Percentiles rank a stretch among this genome's conserved stretches.
phyloP scores from a whole-genome alignment of 1,140 invertebrate species.

The Vanessa atalanta region DNA sequence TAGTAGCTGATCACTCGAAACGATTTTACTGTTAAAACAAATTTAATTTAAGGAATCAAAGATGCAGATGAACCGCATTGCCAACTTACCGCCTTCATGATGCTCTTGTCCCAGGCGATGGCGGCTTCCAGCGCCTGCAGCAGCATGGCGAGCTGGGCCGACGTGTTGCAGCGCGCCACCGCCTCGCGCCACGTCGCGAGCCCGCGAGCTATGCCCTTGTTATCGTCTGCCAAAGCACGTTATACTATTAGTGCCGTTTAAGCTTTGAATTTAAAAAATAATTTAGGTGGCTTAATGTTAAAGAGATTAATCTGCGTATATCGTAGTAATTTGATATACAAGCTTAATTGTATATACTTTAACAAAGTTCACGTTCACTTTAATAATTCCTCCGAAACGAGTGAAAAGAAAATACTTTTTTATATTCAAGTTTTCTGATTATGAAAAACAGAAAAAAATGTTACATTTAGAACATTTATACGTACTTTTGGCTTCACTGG shows the following conservation, averaged over 20 bases:
- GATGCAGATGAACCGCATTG: background rate
- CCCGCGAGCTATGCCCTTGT: conserved; percentile 79
- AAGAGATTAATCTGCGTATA: no score
- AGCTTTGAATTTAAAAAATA: no score
- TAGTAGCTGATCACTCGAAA: no score
- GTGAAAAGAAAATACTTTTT: no score
- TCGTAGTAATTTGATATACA: no score
- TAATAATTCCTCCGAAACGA: no score
- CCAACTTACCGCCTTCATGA: conserved; percentile 97
- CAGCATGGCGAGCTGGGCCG: conserved; percentile 94
- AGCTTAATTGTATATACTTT: no score
- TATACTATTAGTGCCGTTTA: no score
- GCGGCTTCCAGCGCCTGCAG: conserved; percentile 93
- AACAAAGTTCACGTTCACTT: no score
- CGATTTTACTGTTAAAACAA: no score
- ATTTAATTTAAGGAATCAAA: background rate
- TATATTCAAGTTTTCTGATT: background rate
- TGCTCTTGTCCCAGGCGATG: conserved; percentile 99
- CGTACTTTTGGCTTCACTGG: conserved; percentile 56
- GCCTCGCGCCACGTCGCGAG: conserved; percentile 94
- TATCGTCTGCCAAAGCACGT: conserved; percentile 33
- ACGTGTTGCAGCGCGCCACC: conserved; percentile 89
- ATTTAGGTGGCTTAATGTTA: no score
- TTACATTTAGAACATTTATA: background rate
- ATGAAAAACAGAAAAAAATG: background rate